Evolutionary conservation across 1,140 invertebrate genomes (phyloP), one percentile per base, ranked within the genome.

Genomic region (Camponotus vicinus): DNA sequence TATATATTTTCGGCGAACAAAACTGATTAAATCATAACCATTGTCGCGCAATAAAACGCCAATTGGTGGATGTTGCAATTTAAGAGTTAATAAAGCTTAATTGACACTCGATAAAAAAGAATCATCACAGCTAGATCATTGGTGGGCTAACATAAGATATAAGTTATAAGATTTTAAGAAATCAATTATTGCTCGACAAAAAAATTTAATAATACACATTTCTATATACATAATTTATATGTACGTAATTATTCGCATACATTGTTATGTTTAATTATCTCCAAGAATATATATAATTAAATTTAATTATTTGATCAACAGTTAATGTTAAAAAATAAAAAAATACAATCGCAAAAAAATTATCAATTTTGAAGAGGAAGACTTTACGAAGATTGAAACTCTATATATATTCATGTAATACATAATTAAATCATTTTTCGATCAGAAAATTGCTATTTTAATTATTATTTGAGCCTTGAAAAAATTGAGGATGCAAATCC

Each of bases 1-100:
- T 27, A 27, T 27, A 27, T 27, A 27, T 27, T 27, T 27, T 27
- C 27, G 21, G 21, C 21, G 21, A 27, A 27, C 27, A 27, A 27
- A 27, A 27, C 27, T 27, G 49, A 34, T 45, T 18, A 34, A 75
- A 11, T 82, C 52, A 9, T 80, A 34, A 55, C 40, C 9, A 57
- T 61, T 42, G 27, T 83, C 40, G 55, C 55, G 40, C 40, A 42
- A 83, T 83, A n/a, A 75, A 83, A 73, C 27, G 40, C 13, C 69
- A 83, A 73, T 83, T 83, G 57, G n/a, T 55, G 40, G 40, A 15
- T 61, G 40, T n/a, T 55, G 27, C 18, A 40, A 13, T 83, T 73
- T 83, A 73, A 73, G n/a, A 42, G 69, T 75, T 83, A 83, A 83
- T 73, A 73, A 27, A 83, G 40, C n/a, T 83, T 83, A 75, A 83